Evolutionary conservation across 2,113 vertebrate species (phyloP), one percentile per base, ranked within the genome.

Genomic region (Rhombomys opimus): DNA sequence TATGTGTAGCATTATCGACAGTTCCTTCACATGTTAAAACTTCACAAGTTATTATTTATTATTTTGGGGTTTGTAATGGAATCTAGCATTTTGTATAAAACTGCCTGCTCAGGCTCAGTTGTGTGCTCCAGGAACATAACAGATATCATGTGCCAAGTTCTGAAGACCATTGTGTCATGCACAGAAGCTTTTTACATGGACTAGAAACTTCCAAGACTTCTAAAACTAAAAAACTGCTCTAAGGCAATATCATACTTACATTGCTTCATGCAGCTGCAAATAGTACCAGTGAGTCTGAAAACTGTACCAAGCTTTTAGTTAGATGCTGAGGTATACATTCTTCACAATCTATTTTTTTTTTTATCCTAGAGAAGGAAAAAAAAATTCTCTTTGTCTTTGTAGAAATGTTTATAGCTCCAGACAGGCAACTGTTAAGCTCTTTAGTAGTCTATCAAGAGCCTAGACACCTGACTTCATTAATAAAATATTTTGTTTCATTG

Each of bases 211-310:
- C 54, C 93, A 77, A 96, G 92, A 85, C 80, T 95, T 96, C 92
- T 93, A 88, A 97, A 97, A 96, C 95, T 97, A 95, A 89, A 89
- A 89, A 54, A 20, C 65, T 46, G 72, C 63, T 65, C 96, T 85
- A 65, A 61, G 46, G 61, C 52, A 75, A 50, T 9, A 0, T 78
- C 77, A 84, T 82, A 35, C 57, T 94, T 87, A 93, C 57, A 90
- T 96, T 61, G 80, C 8, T 76, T 72, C 85, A 76, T 59, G 87
- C 32, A 76, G 87, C 85, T 96, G 84, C 94, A 95, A 94, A 88
- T 93, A 95, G 84, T 81, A 72, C 87, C 52, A 90, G 25, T n/a
- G 87, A 90, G 32, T 85, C 77, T 93, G 57, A 92, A 88, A 92
- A 93, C 68, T 87, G 27, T 38, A 73, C 91, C 94, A 77, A 38